Base-by-base conservation (phyloP, 1,140 invertebrate species). In the Cydia pomonella region DNA sequence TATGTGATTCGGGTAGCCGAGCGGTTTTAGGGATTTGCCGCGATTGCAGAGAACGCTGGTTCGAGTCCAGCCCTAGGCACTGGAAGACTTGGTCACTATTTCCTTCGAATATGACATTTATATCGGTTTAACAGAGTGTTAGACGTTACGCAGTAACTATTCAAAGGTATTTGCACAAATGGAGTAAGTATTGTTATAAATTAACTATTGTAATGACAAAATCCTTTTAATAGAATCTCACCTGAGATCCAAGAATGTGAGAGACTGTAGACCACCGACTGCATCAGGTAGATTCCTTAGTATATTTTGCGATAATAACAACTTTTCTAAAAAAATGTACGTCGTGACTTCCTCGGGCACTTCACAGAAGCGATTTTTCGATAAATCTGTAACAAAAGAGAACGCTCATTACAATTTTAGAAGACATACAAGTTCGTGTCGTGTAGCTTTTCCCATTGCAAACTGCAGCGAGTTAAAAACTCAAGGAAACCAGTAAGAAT, bases 281-380 rank as follows among this genome's bases (percentile, higher is more conserved):
- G 95, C 95, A 81, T 98, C 96, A 74, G 98, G 97, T 83, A 99
- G 95, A 81, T 94, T 95, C 88, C 97, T 95, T 82, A 99, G 97
- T 63, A 96, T 95, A 94, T 99, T 99, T 93, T 98, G 97, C 92
- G 98, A 98, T 76, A 98, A 95, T 81, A 97, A 95, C 76, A 99
- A 93, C 84, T 96, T 96, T 93, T 98, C 97, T 86, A 98, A 94
- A 88, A 97, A 98, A 79, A 95, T 93, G 90, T 97, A 98, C 72
- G 96, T 95, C 63, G 97, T 98, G 50, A 99, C 93, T 94, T 98
- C 97, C 87, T 95, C 95, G 69, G 98, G 98, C 80, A 99, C 93
- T 92, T 98, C 97, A 84, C 95, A 95, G 89, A 99, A 97, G 80
- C 97, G 95, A 93, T 99, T 99, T 91, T 98, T 97, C 63, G 98